Evolutionary conservation across 2,888 invertebrate genomes (phyloP).

Genomic region (Steinernema carpocapsae): DNA sequence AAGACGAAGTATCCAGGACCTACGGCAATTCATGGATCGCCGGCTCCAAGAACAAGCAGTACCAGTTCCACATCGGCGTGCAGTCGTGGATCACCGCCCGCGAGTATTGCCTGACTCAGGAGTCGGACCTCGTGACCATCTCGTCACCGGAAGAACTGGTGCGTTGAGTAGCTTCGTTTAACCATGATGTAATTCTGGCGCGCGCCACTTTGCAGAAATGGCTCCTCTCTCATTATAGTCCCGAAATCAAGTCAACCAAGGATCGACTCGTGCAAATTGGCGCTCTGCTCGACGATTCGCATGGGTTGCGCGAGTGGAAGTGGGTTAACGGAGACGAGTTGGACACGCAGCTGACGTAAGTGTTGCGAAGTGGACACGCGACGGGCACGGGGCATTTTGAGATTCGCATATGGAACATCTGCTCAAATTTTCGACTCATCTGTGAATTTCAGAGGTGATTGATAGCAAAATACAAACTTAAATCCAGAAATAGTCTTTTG

Average conservation of each 20-base stretch:
- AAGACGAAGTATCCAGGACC: slow-evolving; percentile 3
- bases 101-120: slow-evolving; percentile 56
- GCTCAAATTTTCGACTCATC: no score
- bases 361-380: neutral
- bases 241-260: slow-evolving; percentile 34
- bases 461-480: neutral
- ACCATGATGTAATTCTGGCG: neutral
- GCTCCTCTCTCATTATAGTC: slow-evolving; percentile 50
- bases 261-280: slow-evolving; percentile 46
- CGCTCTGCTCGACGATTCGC: slow-evolving; percentile 36
- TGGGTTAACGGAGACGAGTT: slow-evolving; percentile 48
- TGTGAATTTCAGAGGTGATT: slow-evolving; percentile 7
- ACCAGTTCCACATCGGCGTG: slow-evolving; percentile 58
- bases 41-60: slow-evolving; percentile 52
- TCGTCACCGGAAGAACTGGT: slow-evolving; percentile 47
- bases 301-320: slow-evolving; percentile 42
- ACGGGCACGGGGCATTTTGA: no score
- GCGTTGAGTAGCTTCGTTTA: slow-evolving; percentile 37
- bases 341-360: slow-evolving; percentile 44
- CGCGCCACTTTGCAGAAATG: slow-evolving; percentile 44
- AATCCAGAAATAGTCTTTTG: neutral
- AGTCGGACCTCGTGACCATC: slow-evolving; percentile 57
- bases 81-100: slow-evolving; percentile 58
- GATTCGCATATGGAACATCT: no score
- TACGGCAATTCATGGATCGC: slow-evolving; percentile 48